Percentiles rank a stretch among this genome's conserved stretches.
phyloP scores from a whole-genome alignment of 2,113 vertebrate genomes.

The Tichodroma muraria region DNA sequence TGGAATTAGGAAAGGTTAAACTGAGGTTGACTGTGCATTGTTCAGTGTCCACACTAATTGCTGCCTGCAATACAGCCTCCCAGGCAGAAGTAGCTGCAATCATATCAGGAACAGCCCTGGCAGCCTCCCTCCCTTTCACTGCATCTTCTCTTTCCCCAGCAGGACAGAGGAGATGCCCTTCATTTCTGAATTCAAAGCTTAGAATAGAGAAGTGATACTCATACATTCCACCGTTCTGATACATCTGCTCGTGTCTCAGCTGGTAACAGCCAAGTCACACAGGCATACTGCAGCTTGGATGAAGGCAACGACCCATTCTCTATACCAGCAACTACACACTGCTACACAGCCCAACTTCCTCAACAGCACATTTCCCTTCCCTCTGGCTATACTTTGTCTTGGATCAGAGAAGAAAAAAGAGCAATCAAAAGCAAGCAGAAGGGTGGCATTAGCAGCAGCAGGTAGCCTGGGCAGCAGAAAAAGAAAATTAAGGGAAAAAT shows the following conservation, averaged over 20 bases:
- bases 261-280: background rate
- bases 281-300: accelerated
- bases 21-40: background rate
- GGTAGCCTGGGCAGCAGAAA: background rate
- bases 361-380: background rate
- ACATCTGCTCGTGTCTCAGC: background rate
- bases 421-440: background rate
- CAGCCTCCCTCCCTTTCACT: background rate
- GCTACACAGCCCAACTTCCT: background rate
- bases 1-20: background rate
- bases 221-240: background rate
- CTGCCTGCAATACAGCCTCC: background rate
- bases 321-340: background rate
- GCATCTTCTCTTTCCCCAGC: background rate
- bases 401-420: background rate
- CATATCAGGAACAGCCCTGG: background rate
- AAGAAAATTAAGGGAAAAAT: background rate
- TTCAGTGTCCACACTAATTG: background rate
- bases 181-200: background rate
- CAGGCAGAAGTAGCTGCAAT: background rate
- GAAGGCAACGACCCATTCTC: background rate
- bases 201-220: background rate
- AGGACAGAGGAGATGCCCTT: background rate
- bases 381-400: background rate
- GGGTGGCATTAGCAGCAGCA: background rate